Evolutionary conservation across 1,140 invertebrate species (phyloP).

Genomic region (Platyscapa corneri): DNA sequence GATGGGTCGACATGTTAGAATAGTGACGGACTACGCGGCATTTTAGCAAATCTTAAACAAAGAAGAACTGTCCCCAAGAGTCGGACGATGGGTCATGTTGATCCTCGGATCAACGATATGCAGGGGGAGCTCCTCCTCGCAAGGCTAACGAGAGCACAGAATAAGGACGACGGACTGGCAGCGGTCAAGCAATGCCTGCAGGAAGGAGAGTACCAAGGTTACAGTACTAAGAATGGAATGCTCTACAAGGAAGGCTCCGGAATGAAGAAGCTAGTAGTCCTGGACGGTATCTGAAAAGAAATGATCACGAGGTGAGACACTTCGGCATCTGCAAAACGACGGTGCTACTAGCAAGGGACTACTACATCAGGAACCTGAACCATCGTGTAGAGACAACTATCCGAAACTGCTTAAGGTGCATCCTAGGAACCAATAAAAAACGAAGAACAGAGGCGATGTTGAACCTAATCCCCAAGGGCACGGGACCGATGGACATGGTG

Average conservation of each 20-base stretch:
- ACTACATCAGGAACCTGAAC: neutral
- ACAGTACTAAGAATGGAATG: neutral
- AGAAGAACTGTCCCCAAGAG: neutral
- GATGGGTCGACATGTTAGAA: neutral
- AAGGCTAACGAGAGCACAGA: too few relatives aligned
- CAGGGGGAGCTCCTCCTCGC: neutral
- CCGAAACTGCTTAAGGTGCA: neutral
- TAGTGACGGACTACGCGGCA: neutral
- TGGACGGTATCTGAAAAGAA: neutral
- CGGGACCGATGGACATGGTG: slow-evolving; percentile 46
- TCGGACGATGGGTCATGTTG: neutral
- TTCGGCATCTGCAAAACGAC: neutral
- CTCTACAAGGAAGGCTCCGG: neutral
- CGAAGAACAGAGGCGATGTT: neutral
- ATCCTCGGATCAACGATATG: neutral
- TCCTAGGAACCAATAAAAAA: neutral
- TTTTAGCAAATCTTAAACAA: neutral
- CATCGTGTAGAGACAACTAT: neutral
- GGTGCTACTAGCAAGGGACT: neutral
- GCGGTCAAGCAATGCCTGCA: too few relatives aligned
- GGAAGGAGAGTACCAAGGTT: neutral
- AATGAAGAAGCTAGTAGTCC: neutral
- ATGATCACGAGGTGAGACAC: neutral
- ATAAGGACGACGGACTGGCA: neutral
- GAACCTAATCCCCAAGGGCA: neutral